Base-by-base conservation (phyloP, 1,140 invertebrate genomes). In the Pectinophora gossypiella region DNA sequence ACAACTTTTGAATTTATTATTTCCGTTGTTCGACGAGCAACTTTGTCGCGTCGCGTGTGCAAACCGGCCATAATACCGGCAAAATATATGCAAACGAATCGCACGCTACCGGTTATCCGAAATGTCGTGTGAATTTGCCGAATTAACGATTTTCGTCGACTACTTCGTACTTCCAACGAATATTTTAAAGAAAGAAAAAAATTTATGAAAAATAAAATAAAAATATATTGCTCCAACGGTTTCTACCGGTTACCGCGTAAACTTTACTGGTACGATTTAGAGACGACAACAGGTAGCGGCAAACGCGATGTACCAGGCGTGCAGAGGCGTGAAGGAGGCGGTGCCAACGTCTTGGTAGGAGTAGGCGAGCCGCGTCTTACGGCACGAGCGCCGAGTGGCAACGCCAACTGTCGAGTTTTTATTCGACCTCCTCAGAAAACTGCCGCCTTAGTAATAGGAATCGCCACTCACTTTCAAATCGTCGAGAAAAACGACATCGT, bases 381-480 rank as follows among this genome's bases (percentile, higher is more conserved):
- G 2, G 9, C 27, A 12, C 27, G 27, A 32, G 27, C 27, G 27
- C 2, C 27, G 27, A n/a, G 3, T 40, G 16, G 36, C 36, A 10
- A 40, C 36, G 35, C n/a, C 35, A 13, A 38, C 35, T 12, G 1
- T 10, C 27, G 27, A 15, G 3, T 18, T 7, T 40, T 40, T 40
- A 13, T 40, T 40, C 36, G 10, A 58, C n/a, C 55, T 63, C 57
- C 48, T 55, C 20, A 35, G 19, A 49, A 43, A 38, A 53, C 52
- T 68, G 61, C 18, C 43, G 56, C 61, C 65, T 51, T 67, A 40
- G 61, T 68, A 64, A 38, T 44, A n/a, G 23, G 51, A 56, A 52
- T 57, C 58, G 54, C 54, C 54, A 42, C 54, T 59, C 65, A 68
- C 65, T 68, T 68, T 68, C 65, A 68, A 68, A 68, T 68, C 43